Base-by-base conservation (phyloP, 2,113 vertebrate species). In the Dipodomys spectabilis region DNA sequence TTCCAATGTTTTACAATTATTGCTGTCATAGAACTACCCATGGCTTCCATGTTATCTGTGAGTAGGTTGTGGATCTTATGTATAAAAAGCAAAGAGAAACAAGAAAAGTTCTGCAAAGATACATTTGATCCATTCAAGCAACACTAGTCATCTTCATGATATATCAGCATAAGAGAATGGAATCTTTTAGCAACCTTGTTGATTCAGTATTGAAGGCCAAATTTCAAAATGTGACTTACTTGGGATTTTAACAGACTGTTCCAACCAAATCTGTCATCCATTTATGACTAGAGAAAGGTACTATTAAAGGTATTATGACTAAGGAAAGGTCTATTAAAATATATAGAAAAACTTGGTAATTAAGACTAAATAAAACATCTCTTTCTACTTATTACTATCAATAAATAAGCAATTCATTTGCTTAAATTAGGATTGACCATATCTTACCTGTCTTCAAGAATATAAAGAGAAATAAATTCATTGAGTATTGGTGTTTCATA, bases 1-100 rank as follows among this genome's bases (percentile, higher is more conserved):
- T 91, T 91, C 67, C 80, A 75, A 82, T 89, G 97, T 95, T 96
- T 84, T 88, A 82, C 0, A 64, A 39, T 73, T 72, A 25, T 68
- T 85, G n/a, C 78, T 97, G 82, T 91, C 10, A n/a, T 93, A 74
- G 72, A 97, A 89, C 25, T 95, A 94, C 45, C 35, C 35, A 96
- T 95, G 84, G 69, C 60, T 90, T 53, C 73, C 79, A 79, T 90
- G 5, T 62, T 44, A 75, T 53, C 10, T 67, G n/a, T 35, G 23
- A 82, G 6, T 8, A 65, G 0, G 7, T 2, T 44, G 16, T 60
- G 2, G 15, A 1, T 2, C 65, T 82, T 68, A 0, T 65, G 44
- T 85, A 45, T 88, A 86, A 83, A 57, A 32, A 68, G 0, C 1
- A 86, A 64, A 74, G 90, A 65, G 23, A 1, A 93, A 35, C 25